Conservation (phyloP, 2,113 vertebrate species). For the Procavia capensis region DNA sequence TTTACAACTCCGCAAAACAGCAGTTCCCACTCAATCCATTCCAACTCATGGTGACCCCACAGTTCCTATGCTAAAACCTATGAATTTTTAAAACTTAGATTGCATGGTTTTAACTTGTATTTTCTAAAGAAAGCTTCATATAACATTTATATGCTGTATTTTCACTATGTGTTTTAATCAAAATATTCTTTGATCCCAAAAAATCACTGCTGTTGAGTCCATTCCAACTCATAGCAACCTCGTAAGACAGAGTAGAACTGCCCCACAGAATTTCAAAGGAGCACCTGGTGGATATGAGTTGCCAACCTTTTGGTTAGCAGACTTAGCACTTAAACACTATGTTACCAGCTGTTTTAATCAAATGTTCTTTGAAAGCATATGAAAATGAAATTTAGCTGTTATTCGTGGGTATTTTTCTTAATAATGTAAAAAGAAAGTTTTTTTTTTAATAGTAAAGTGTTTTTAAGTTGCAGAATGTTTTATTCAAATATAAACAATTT, state of each 20-base stretch:
- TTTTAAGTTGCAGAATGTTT: neutral
- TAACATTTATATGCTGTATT: neutral
- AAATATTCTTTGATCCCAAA: conserved; percentile 32
- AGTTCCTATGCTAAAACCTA: neutral
- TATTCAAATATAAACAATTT: neutral
- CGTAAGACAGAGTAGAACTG: too few relatives aligned
- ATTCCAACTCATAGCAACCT: too few relatives aligned
- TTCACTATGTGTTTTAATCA: conserved; percentile 17
- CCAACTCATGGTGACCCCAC: neutral
- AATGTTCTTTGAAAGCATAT: neutral
- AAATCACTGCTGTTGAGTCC: too few relatives aligned
- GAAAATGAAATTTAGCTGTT: neutral
- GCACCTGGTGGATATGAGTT: too few relatives aligned
- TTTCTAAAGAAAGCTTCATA: neutral
- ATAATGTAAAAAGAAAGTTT: neutral
- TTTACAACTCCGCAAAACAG: neutral
- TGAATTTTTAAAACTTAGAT: neutral
- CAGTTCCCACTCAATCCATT: neutral
- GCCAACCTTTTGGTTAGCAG: too few relatives aligned
- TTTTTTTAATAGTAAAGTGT: neutral
- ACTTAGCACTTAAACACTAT: too few relatives aligned
- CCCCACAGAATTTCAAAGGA: too few relatives aligned
- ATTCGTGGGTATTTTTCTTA: neutral
- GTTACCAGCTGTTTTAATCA: conserved; percentile 23
- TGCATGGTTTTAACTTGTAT: neutral